Evolutionary conservation across 2,113 vertebrate genomes (phyloP).

Genomic region (Ailurus styani): DNA sequence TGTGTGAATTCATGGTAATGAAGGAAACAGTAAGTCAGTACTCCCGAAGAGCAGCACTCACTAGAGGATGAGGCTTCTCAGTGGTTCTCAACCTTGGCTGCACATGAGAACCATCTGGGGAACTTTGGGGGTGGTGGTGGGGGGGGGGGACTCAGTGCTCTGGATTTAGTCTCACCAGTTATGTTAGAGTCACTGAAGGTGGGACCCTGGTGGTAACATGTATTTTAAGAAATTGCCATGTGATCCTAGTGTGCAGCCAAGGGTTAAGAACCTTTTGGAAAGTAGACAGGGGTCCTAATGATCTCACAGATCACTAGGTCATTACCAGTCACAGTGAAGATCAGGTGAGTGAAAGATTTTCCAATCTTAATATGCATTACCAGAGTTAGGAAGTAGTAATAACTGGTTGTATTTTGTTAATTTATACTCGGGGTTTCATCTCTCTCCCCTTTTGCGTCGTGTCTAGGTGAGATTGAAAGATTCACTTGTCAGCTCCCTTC

Average conservation of each 20-base stretch:
- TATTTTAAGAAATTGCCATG: neutral
- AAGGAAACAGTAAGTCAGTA: neutral
- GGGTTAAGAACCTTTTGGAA: neutral
- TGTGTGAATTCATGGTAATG: neutral
- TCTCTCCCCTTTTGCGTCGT: neutral
- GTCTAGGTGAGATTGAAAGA: constrained; percentile 96
- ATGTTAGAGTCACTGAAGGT: neutral
- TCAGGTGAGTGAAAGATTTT: neutral
- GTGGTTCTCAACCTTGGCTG: neutral
- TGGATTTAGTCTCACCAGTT: neutral
- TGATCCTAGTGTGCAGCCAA: neutral
- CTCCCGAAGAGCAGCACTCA: neutral
- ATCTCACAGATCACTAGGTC: neutral
- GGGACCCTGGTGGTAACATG: neutral
- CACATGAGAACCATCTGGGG: neutral
- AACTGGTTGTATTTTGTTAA: neutral
- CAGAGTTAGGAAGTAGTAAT: neutral
- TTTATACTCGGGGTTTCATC: neutral
- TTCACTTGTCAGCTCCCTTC: constrained; percentile 97
- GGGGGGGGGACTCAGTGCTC: neutral
- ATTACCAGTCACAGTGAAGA: neutral
- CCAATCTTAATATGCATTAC: neutral
- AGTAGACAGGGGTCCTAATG: neutral
- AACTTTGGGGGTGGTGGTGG: neutral
- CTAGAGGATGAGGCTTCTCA: accelerated